These are phyloP conservation scores for Gibbula magus DNA, from an alignment of 2,888 invertebrate genomes.

Conservation along the genomic window DNA sequence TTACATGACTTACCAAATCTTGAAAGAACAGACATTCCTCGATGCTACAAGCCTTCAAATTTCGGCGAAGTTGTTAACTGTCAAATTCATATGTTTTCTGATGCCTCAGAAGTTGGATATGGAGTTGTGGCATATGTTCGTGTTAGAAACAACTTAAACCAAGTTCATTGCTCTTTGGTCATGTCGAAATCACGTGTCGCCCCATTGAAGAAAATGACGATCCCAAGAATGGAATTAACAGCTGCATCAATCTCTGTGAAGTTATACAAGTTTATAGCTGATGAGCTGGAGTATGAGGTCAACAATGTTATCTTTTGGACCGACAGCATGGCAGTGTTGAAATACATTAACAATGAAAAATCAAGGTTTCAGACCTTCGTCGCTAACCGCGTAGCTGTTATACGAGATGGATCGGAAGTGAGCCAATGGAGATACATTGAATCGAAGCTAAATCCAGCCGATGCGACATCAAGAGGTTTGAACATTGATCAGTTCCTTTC, in stretches of 20 bases:
- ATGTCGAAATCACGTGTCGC: constrained; percentile 10
- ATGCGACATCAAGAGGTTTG: neutral
- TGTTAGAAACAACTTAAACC: neutral
- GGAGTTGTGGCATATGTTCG: neutral
- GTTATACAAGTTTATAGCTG: neutral
- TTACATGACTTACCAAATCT: constrained; percentile 10
- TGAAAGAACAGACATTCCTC: neutral
- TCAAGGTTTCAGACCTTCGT: constrained; percentile 27
- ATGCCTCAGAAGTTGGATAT: constrained; percentile 9
- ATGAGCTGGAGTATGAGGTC: neutral
- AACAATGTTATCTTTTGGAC: neutral
- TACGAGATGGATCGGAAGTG: constrained; percentile 4
- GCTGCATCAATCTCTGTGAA: neutral
- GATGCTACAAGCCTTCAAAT: neutral
- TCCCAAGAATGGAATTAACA: constrained; percentile 16
- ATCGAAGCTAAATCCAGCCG: neutral
- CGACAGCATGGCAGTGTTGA: neutral
- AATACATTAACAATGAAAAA: constrained; percentile 19
- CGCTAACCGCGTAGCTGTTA: constrained; percentile 6
- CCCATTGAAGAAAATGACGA: constrained; percentile 1
- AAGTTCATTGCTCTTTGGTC: neutral
- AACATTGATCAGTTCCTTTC: neutral
- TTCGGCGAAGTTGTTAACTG: neutral
- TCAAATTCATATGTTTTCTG: constrained; percentile 12
- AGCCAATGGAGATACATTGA: neutral